Conservation (phyloP, 2,888 invertebrate species). For the Sepiola atlantica region DNA sequence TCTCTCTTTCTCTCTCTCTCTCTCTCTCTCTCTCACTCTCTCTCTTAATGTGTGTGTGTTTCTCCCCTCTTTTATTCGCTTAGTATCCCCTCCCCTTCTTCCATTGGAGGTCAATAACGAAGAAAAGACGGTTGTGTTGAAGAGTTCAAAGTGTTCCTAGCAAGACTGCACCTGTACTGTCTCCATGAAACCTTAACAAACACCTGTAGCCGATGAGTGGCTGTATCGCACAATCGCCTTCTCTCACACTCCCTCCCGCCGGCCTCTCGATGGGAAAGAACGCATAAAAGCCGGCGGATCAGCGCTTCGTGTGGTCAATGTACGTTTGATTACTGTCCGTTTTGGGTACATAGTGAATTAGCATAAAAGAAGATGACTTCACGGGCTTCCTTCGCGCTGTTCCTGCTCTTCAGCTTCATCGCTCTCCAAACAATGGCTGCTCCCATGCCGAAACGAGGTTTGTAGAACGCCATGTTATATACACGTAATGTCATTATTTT, state of each 20-base stretch:
- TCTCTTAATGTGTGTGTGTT: not conserved
- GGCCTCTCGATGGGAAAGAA: not conserved
- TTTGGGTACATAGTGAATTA: not conserved
- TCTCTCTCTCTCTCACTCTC: not conserved
- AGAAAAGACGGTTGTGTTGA: not conserved
- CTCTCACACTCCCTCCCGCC: not conserved
- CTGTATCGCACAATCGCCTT: not conserved
- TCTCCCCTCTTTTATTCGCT: not conserved
- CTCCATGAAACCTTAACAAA: not conserved
- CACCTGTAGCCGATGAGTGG: not conserved
- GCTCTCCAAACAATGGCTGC: not conserved
- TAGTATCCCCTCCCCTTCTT: not conserved
- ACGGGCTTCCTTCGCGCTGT: not conserved
- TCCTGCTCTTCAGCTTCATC: not conserved
- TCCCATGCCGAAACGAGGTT: not conserved
- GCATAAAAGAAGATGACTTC: not conserved
- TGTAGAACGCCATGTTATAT: not conserved
- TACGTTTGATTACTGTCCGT: not conserved
- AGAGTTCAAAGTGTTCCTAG: slow-evolving; percentile 1
- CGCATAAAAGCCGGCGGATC: not conserved
- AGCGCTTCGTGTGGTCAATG: not conserved
- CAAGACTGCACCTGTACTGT: slow-evolving; percentile 32
- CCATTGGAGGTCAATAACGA: not conserved
- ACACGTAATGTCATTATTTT: not conserved
- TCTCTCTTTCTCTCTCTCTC: not conserved